Conservation (phyloP, 2,113 vertebrate species). For the Archilochus colubris region DNA sequence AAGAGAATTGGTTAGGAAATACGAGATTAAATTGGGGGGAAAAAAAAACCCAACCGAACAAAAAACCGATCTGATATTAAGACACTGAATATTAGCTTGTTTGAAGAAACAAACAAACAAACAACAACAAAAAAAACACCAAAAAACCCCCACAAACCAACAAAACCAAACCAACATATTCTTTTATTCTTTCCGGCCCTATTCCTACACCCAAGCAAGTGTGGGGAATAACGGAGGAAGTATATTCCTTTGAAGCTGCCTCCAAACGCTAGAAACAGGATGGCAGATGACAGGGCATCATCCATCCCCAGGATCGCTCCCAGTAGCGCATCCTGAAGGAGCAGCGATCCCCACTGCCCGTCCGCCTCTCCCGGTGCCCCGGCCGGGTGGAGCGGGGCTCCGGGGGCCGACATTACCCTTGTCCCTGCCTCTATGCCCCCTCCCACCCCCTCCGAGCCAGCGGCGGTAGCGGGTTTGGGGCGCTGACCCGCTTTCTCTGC, state of each 20-base stretch:
- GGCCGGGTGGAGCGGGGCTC: not conserved
- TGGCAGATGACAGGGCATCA: not conserved
- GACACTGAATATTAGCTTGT: not conserved
- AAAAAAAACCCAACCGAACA: no score
- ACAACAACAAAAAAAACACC: not conserved
- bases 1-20: not conserved
- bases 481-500: constrained; percentile 2
- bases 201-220: not conserved
- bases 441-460: not conserved
- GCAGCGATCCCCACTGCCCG: not conserved
- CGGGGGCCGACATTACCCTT: not conserved
- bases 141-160: no score
- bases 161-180: no score
- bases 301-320: not conserved
- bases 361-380: not conserved
- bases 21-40: not conserved
- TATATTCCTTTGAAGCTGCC: not conserved
- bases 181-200: not conserved
- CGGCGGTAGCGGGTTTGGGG: not conserved
- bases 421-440: not conserved
- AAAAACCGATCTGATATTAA: not conserved
- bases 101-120: not conserved
- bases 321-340: not conserved
- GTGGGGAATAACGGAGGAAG: not conserved
- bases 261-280: not conserved